These are phyloP conservation scores for Pachyuromys duprasi DNA, from an alignment of 2,797 vertebrate species.

Conservation along the genomic window DNA sequence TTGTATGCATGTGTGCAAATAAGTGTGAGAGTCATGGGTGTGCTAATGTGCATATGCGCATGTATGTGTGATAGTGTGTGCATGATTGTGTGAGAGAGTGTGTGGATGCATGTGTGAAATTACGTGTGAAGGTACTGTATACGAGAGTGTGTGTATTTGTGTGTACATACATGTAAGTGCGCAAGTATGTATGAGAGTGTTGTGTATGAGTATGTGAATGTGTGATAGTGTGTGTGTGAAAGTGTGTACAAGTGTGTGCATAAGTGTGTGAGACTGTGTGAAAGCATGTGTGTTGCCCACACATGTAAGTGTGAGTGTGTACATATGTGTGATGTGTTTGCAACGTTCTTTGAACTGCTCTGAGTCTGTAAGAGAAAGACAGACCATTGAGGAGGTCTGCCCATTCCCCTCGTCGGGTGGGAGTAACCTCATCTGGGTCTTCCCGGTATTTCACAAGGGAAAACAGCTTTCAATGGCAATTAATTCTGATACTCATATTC, in stretches of 20 bases:
- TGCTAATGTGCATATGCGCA: neutral
- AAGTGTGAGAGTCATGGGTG: neutral
- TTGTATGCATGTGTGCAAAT: neutral
- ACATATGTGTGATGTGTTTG: neutral
- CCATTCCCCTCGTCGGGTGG: neutral
- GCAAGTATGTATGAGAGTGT: neutral
- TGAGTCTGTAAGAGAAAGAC: neutral
- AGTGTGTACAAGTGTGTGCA: too few species aligned
- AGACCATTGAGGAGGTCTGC: neutral
- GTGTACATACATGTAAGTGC: neutral
- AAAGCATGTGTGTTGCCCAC: neutral
- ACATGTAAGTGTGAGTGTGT: neutral
- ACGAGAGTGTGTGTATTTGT: neutral
- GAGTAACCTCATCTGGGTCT: neutral
- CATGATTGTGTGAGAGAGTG: neutral
- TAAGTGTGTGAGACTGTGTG: neutral
- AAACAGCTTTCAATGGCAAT: neutral
- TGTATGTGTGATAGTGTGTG: neutral
- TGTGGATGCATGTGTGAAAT: neutral
- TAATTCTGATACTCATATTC: neutral
- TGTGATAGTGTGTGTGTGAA: neutral
- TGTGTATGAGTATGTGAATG: neutral
- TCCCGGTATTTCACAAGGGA: neutral
- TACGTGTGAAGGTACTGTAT: neutral
- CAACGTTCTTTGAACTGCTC: neutral